Base-by-base conservation (phyloP, 1,140 invertebrate species). In the Calliphora vicina region DNA sequence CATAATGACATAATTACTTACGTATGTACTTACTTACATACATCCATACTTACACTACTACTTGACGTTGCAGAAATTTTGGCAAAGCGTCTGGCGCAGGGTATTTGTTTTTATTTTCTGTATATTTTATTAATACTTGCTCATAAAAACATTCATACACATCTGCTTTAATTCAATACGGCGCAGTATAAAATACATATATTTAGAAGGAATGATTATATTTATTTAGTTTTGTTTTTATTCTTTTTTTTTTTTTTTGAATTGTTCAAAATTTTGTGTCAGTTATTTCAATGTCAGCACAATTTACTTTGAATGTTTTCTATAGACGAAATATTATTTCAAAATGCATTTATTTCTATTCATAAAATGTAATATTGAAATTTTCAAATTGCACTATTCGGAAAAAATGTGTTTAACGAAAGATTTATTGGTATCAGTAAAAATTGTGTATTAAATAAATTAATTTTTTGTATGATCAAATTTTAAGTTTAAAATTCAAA, bases 271-370 rank as follows among this genome's bases (percentile, higher is more conserved):
- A n/a, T 42, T 76, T 76, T n/a, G 15, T 76, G 9, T 35, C 17
- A 76, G 73, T 76, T 76, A 76, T 76, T 76, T 76, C 73, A 76
- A 76, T 76, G 73, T 76, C 73, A 76, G 73, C 73, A 76, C 50
- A 57, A 57, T 35, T 76, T 76, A 76, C 73, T 76, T 76, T 57
- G 50, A 57, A 57, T 57, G 50, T n/a, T 57, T 4, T 57, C 13
- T 57, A 57, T 15, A 57, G 12, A 57, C 15, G 50, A 57, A 57
- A 57, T 57, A 57, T 57, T 57, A 17, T 57, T 57, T 57, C 15
- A n/a, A n/a, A 35, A 35, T 35, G 35, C 35, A 35, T 35, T 35
- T 35, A 35, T 2, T 35, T 35, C 35, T 8, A 8, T 35, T 5
- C 35, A 35, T 35, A 8, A 35, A 35, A 35, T 35, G 35, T 35